A percentile compares a stretch with the other conserved stretches of the same genome.
phyloP scores from a whole-genome alignment of 2,113 vertebrate species.

The Alethe diademata region DNA sequence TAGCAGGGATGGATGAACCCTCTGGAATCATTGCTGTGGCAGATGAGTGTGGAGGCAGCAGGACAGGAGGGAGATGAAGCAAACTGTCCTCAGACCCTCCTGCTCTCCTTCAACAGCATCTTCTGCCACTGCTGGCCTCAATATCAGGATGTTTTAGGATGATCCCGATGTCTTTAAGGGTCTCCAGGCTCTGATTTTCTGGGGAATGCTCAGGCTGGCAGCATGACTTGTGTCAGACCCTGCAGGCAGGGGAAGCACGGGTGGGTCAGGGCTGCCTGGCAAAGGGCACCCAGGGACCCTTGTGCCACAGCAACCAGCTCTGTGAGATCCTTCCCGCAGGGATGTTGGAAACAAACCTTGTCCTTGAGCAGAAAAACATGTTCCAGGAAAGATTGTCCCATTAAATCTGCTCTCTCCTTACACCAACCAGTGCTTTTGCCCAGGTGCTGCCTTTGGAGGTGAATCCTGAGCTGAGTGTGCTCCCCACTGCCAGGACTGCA shows the following conservation, averaged over 20 bases:
- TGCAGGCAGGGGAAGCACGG: no score
- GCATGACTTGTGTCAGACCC: background rate
- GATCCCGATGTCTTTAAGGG: fast-evolving
- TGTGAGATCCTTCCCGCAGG: no score
- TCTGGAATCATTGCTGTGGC: background rate
- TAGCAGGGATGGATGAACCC: background rate
- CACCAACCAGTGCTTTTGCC: background rate
- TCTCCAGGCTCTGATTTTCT: background rate
- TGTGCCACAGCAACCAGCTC: no score
- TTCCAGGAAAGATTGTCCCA: background rate
- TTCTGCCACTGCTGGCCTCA: background rate
- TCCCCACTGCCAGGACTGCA: background rate
- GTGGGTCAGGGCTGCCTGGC: background rate
- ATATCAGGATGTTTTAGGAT: background rate
- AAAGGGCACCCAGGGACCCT: background rate
- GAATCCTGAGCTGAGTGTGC: background rate
- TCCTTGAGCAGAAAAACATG: background rate
- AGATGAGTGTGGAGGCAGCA: background rate
- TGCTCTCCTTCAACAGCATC: background rate
- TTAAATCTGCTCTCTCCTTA: background rate
- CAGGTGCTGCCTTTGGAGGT: background rate
- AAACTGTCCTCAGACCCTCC: fast-evolving
- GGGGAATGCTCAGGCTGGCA: background rate
- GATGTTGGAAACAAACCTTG: background rate
- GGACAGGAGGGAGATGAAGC: background rate